Percentiles rank a stretch among this genome's conserved stretches.
phyloP scores from a whole-genome alignment of 1,140 invertebrate species.

The Megathymus violae region DNA sequence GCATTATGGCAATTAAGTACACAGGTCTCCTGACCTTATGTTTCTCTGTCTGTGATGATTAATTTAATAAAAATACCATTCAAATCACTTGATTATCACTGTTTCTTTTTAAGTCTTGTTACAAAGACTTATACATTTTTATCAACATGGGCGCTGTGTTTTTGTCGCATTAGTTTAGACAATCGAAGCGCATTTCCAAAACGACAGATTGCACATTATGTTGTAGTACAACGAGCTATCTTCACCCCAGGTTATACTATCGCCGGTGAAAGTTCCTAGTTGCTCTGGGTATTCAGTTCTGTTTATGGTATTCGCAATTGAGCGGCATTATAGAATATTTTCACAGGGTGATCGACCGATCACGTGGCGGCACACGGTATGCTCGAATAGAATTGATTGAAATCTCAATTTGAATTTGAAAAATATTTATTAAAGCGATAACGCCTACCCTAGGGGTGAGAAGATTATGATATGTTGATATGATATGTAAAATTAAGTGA shows the following conservation, averaged over 20 bases:
- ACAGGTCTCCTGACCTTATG: too few relatives aligned
- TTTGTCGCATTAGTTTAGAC: neutral
- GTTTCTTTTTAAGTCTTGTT: too few relatives aligned
- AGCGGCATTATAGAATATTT: constrained; percentile 38
- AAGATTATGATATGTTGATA: too few relatives aligned
- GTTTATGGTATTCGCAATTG: constrained; percentile 20
- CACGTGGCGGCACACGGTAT: constrained; percentile 49
- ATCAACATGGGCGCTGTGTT: constrained; percentile 4
- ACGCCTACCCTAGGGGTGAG: too few relatives aligned
- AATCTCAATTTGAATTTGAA: constrained; percentile 34
- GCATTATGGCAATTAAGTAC: too few relatives aligned
- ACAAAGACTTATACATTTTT: too few relatives aligned
- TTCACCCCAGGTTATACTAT: constrained; percentile 14
- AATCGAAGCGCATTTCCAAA: neutral
- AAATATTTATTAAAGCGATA: too few relatives aligned
- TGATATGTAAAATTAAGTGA: too few relatives aligned
- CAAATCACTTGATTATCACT: too few relatives aligned
- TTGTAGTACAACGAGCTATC: constrained; percentile 23
- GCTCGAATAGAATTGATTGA: constrained; percentile 29
- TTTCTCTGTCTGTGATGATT: too few relatives aligned
- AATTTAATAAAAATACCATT: too few relatives aligned
- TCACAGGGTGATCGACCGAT: constrained; percentile 43
- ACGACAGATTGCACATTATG: constrained; percentile 23
- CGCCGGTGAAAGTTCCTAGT: neutral
- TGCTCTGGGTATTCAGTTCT: neutral